A percentile compares a stretch with the other conserved stretches of the same genome.
Evolutionary conservation across 2,888 invertebrate species (phyloP).

Genomic region (Phytoseiulus persimilis): DNA sequence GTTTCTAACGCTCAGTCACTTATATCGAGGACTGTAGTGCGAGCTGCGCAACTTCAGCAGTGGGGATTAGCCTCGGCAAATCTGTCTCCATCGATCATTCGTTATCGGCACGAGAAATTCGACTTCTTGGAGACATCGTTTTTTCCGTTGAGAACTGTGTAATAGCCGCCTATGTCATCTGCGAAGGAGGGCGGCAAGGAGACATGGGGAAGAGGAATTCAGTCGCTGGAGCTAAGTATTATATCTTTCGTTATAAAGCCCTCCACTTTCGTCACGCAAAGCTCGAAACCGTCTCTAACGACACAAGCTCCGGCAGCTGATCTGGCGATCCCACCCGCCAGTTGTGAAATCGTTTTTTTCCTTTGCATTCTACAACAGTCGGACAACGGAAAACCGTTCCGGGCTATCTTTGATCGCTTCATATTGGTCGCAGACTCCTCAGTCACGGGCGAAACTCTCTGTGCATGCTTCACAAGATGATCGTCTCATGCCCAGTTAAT

Average conservation of each 20-base stretch:
- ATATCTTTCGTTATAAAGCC: too few relatives aligned
- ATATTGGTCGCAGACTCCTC: neutral
- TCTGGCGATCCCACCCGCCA: neutral
- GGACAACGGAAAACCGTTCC: neutral
- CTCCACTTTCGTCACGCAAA: neutral
- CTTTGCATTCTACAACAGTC: neutral
- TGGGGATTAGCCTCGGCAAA: neutral
- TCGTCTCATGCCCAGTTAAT: neutral
- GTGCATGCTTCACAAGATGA: neutral
- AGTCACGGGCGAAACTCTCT: neutral
- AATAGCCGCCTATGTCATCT: too few relatives aligned
- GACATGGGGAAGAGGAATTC: too few relatives aligned
- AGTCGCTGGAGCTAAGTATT: too few relatives aligned
- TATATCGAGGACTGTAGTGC: neutral
- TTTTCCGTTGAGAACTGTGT: too few relatives aligned
- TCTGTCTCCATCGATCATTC: neutral
- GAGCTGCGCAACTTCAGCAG: neutral
- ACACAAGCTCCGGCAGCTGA: neutral
- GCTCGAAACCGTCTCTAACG: neutral
- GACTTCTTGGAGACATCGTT: neutral
- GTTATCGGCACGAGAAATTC: neutral
- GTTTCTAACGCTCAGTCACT: neutral
- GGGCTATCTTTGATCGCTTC: too few relatives aligned
- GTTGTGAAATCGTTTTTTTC: neutral
- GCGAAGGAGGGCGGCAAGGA: too few relatives aligned